A percentile compares a stretch with the other conserved stretches of the same genome.
Evolutionary conservation across 2,797 vertebrate genomes (phyloP).

Genomic region (Moxostoma hubbsi): DNA sequence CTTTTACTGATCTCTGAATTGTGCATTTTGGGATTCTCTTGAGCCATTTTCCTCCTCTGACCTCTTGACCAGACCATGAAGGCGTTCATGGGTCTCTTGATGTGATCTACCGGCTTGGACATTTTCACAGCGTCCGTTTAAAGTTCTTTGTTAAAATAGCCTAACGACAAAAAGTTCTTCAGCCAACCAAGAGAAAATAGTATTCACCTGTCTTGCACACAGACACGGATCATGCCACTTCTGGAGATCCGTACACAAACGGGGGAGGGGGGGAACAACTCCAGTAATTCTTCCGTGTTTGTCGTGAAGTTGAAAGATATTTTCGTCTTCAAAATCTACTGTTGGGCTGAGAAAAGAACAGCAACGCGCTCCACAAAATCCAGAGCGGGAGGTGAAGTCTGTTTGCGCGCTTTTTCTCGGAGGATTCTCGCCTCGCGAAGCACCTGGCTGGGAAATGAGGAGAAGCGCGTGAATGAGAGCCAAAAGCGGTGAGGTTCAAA

Average conservation of each 20-base stretch:
- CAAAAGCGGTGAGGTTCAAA: slow-evolving; percentile 94
- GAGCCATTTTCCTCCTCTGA: slow-evolving; percentile 91
- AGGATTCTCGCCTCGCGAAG: slow-evolving; percentile 78
- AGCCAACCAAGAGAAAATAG: slow-evolving; percentile 60
- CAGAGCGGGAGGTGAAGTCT: slow-evolving; percentile 74
- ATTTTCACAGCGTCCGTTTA: slow-evolving; percentile 67
- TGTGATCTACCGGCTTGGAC: slow-evolving; percentile 98
- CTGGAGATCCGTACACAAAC: slow-evolving; percentile 47
- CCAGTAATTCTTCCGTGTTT: slow-evolving; percentile 70
- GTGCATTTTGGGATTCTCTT: slow-evolving; percentile 93
- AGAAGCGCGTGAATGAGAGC: slow-evolving; percentile 85
- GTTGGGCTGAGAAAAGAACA: slow-evolving; percentile 53
- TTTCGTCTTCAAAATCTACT: slow-evolving; percentile 48
- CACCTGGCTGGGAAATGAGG: slow-evolving; percentile 90
- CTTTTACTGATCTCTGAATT: slow-evolving; percentile 92
- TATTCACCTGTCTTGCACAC: slow-evolving; percentile 79
- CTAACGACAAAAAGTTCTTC: slow-evolving; percentile 69
- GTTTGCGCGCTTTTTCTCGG: slow-evolving; percentile 67
- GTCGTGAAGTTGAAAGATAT: slow-evolving; percentile 65
- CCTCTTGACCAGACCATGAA: slow-evolving; percentile 94
- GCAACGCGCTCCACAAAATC: slow-evolving; percentile 71
- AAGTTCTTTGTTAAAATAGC: slow-evolving; percentile 63
- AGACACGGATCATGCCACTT: slow-evolving; percentile 77
- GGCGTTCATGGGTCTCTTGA: slow-evolving; percentile 93
- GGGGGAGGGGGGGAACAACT: slow-evolving; percentile 59